These are phyloP conservation scores for Bugula neritina DNA, from an alignment of 2,888 invertebrate species.

Conservation along the genomic window DNA sequence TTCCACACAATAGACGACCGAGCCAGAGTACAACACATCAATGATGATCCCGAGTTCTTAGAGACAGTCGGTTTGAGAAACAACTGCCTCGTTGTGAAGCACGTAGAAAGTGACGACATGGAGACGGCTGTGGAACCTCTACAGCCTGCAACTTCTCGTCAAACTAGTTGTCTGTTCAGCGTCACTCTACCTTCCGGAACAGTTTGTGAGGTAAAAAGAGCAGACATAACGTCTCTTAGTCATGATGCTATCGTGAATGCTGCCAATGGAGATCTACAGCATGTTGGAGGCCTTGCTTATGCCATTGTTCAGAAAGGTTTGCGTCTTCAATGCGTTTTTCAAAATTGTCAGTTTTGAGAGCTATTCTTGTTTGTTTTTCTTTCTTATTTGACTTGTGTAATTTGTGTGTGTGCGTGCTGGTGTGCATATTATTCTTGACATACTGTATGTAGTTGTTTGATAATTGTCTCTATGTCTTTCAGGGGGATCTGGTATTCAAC, in stretches of 20 bases:
- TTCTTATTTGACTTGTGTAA: no score
- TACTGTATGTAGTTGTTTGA: no score
- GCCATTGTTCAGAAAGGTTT: conserved; percentile 36
- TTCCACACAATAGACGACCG: background rate
- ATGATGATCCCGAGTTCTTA: background rate
- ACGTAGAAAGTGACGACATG: background rate
- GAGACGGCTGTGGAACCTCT: background rate
- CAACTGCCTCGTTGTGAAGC: background rate
- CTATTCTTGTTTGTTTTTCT: no score
- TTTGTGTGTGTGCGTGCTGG: no score
- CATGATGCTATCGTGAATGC: conserved; percentile 40
- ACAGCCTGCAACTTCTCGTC: background rate
- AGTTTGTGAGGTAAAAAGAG: conserved; percentile 31
- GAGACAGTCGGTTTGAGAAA: background rate
- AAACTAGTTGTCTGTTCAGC: background rate
- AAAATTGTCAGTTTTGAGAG: no score
- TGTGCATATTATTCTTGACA: no score
- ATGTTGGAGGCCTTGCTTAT: conserved; percentile 37
- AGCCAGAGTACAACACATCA: background rate
- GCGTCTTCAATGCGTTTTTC: no score
- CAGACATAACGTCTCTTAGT: conserved; percentile 34
- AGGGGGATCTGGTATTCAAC: conserved; percentile 4
- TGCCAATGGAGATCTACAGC: conserved; percentile 36
- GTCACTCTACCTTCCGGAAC: conserved; percentile 1
- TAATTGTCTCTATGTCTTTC: no score